Evolutionary conservation across 2,113 vertebrate species (phyloP).

Genomic region (Podarcis muralis): DNA sequence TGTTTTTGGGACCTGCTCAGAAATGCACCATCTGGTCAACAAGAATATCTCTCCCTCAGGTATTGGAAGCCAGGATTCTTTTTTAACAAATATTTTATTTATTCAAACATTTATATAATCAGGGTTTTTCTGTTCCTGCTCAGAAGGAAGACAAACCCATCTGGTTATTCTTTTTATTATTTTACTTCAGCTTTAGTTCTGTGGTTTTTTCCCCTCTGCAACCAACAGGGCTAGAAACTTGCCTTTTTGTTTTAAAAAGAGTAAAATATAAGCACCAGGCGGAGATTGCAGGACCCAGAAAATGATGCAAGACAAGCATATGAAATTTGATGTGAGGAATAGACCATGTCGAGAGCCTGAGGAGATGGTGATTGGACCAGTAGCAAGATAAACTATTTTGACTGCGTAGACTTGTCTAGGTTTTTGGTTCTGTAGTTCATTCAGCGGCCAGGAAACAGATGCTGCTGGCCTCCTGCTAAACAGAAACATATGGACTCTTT

Average conservation of each 20-base stretch:
- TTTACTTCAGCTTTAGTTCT: background rate
- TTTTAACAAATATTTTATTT: too few species aligned
- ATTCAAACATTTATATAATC: background rate
- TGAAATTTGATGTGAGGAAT: background rate
- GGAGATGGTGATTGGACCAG: background rate
- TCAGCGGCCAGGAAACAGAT: constrained; percentile 32
- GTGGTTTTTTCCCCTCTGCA: background rate
- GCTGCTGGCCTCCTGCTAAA: background rate
- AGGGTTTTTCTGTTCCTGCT: background rate
- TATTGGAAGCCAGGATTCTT: background rate
- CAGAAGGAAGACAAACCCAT: background rate
- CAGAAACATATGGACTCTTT: constrained; percentile 27
- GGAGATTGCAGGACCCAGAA: background rate
- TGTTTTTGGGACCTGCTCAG: background rate
- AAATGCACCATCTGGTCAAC: background rate
- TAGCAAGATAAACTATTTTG: constrained; percentile 24
- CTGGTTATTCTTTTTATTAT: background rate
- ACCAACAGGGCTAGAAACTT: background rate
- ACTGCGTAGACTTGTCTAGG: constrained; percentile 13
- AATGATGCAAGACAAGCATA: background rate
- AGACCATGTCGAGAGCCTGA: background rate
- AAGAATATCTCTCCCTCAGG: background rate
- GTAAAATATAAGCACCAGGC: background rate
- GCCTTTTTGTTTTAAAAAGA: background rate
- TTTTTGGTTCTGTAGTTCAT: background rate